Evolutionary conservation across 2,888 invertebrate genomes (phyloP), one percentile per base, ranked within the genome.

Genomic region (Tanypteryx hageni): DNA sequence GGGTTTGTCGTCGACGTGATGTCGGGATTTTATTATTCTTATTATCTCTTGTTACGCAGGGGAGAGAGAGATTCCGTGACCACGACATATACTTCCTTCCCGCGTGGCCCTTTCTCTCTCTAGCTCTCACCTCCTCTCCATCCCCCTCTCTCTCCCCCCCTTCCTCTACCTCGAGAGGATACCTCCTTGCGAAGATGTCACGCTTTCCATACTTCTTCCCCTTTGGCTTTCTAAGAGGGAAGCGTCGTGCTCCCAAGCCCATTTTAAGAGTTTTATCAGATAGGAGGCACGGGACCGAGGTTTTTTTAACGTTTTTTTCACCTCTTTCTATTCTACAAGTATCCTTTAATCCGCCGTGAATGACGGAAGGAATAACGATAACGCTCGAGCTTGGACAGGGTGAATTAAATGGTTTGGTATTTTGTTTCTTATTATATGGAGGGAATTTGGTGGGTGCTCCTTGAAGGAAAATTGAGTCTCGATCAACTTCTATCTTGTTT

Each of bases 21-120:
- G 89, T 64, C 31, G 89, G 76, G 22, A 76, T 76, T 64, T 89
- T 89, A 89, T 89, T 89, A 64, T 89, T 89, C 89, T 89, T 68
- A 68, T 89, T 83, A 64, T 64, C 27, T 86, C 31, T 27, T 59
- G 64, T 18, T 61, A n/a, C 31, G 44, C 18, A 8, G 83, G 13
- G 16, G 83, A 9, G n/a, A 56, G 44, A 16, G 44, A 82, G 27
- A 18, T 44, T 64, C 64, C 89, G 89, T 89, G 89, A 89, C 58
- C 89, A 68, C 89, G 89, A 56, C 89, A 68, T 89, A 64, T 89
- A 61, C 31, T n/a, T 44, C 89, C 61, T 64, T 8, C 18, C 56
- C 44, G n/a, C 83, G 27, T 16, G 31, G 44, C 7, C 44, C 44
- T 16, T 27, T 44, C 14, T 31, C 59, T 61, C 31, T 13, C 82